These are phyloP conservation scores for Fukomys damarensis DNA, from an alignment of 2,113 vertebrate genomes.

Conservation along the genomic window DNA sequence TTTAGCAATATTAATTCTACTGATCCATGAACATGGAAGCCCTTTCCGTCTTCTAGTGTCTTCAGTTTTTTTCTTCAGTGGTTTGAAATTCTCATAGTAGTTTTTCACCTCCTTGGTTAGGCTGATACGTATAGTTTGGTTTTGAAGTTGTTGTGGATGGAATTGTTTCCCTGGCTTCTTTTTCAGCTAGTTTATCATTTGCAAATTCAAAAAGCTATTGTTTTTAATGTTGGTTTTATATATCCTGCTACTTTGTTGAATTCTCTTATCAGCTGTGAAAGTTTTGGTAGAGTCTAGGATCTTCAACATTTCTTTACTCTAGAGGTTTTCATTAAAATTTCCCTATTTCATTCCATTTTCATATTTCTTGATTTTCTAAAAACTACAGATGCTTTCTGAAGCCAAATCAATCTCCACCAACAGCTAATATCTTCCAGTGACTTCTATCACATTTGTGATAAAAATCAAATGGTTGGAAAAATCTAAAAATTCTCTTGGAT, in stretches of 20 bases:
- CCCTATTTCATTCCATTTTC: background rate
- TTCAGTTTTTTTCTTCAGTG: background rate
- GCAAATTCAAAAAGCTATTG: background rate
- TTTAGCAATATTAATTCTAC: background rate
- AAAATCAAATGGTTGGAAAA: background rate
- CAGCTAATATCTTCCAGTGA: background rate
- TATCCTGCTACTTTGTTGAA: background rate
- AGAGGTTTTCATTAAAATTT: background rate
- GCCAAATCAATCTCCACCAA: background rate
- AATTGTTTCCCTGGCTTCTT: background rate
- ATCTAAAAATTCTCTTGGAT: background rate
- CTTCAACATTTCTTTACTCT: background rate
- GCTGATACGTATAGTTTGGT: background rate
- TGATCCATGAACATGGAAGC: background rate
- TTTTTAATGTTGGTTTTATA: background rate
- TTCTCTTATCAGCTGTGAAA: background rate
- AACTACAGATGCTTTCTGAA: background rate
- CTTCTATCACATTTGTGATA: background rate
- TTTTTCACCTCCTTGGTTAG: background rate
- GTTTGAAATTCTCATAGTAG: background rate
- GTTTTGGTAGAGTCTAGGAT: background rate
- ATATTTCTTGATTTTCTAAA: slow-evolving; percentile 39
- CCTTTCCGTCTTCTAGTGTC: background rate
- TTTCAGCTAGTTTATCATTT: background rate
- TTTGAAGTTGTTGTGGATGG: background rate